Percentiles rank a stretch among this genome's conserved stretches.
These are phyloP conservation scores for Aquatica leii DNA, from an alignment of 2,888 invertebrate genomes.

Conservation along the genomic window DNA sequence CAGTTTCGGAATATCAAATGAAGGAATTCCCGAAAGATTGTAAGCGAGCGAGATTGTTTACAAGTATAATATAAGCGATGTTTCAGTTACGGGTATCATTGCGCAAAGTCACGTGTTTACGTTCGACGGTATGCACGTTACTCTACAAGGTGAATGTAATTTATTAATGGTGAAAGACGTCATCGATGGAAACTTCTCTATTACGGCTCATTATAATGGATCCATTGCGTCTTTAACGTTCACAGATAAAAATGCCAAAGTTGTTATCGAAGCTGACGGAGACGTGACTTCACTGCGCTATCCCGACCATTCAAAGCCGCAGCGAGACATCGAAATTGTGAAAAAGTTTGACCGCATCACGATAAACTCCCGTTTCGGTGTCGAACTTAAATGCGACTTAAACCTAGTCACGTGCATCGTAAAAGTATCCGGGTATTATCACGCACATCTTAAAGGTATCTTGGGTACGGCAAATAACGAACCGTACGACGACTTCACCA, in stretches of 20 bases:
- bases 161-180: conserved; percentile 87
- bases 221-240: conserved; percentile 72
- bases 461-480: conserved; percentile 91
- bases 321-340: no score
- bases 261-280: no score
- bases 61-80: no score
- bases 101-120: conserved; percentile 86
- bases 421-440: conserved; percentile 84
- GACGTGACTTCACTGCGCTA: no score
- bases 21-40: background rate
- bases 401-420: conserved; percentile 75
- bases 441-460: conserved; percentile 84
- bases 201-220: conserved; percentile 75
- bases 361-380: conserved; percentile 74
- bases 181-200: conserved; percentile 85
- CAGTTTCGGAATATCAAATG: no score
- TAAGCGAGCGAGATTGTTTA: background rate
- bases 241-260: conserved; percentile 75
- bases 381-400: conserved; percentile 67
- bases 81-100: conserved; percentile 72
- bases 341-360: no score
- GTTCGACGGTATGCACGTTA: conserved; percentile 83
- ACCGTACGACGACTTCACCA: conserved; percentile 81
- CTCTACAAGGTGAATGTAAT: conserved; percentile 83
- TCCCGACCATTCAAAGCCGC: no score